Base-by-base conservation (phyloP, 2,113 vertebrate genomes). In the Dromas ardeola region DNA sequence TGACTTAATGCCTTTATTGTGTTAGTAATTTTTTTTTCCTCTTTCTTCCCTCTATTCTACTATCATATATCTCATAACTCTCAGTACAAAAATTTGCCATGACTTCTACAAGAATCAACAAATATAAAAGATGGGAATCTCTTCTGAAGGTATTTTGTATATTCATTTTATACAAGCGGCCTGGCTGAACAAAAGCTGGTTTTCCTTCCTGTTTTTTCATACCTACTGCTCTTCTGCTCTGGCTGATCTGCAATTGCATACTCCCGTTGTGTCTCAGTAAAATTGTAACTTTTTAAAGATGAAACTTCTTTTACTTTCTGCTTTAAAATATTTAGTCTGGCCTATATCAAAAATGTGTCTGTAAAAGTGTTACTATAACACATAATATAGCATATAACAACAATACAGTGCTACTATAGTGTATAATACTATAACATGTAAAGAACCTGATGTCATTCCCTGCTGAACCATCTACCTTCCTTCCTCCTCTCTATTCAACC, bases 361-460 rank as follows among this genome's bases (percentile, higher is more conserved):
- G 13, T 66, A 36, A 45, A 73, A 82, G 5, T 58, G 6, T 9
- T 55, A 20, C 10, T 58, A 17, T 43, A 55, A 21, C 2, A 8
- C 50, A 40, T 18, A 80, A 11, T 20, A 23, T 4, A 58, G 4
- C 10, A 40, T 42, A 53, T 59, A 20, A n/a, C 1, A 74, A 29
- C 38, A 81, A 42, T 32, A 42, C 0, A 2, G 10, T 49, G 3
- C 4, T 61, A 63, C 9, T 36, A 13, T 10, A 45, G 2, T 0
- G 1, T 56, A 34, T 27, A 81, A n/a, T 58, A 21, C 1, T 56
- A 17, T 27, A 65, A 38, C 7, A 30, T 6, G 3, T 15, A 45
- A 74, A 69, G 21, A 32, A 42, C 15, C 1, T 71, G 3, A 4
- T 63, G 13, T 52, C 27, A 38, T 79, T 81, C 69, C 18, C 9